A percentile compares a stretch with the other conserved stretches of the same genome.
Conservation (phyloP, 2,888 invertebrate genomes). For the Orchesellides sinensis region DNA sequence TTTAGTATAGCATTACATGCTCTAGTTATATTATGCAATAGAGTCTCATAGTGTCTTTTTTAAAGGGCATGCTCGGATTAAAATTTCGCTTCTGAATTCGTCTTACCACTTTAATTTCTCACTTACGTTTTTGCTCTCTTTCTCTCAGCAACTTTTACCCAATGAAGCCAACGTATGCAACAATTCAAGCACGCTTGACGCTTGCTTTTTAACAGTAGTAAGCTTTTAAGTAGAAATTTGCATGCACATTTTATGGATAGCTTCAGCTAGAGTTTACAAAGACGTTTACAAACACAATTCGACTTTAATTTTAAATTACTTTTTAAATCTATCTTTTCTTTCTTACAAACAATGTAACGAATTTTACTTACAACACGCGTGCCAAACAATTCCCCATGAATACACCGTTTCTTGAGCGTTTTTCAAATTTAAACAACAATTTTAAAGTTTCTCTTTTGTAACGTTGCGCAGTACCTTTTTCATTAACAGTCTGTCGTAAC, state of each 20-base stretch:
- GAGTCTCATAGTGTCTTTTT: too few species aligned
- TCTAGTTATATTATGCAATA: too few species aligned
- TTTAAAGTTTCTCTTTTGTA: too few species aligned
- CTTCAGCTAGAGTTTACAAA: not conserved
- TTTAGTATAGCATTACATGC: too few species aligned
- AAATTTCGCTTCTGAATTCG: too few species aligned
- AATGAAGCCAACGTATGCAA: too few species aligned
- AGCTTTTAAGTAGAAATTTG: not conserved
- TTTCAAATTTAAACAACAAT: not conserved
- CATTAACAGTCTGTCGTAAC: not conserved
- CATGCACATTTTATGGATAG: not conserved
- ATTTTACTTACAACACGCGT: constrained; percentile 51
- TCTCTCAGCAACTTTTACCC: too few species aligned
- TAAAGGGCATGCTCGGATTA: too few species aligned
- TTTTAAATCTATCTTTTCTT: not conserved
- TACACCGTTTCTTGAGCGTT: not conserved
- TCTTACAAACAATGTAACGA: too few species aligned
- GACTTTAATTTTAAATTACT: not conserved
- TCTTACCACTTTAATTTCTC: too few species aligned
- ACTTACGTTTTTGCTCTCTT: too few species aligned
- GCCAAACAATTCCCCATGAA: constrained; percentile 59
- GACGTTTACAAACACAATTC: not conserved
- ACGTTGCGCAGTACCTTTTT: not conserved
- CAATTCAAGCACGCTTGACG: not conserved
- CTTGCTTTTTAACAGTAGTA: too few species aligned